These are phyloP conservation scores for Sebastes alutus DNA, from an alignment of 2,797 vertebrate genomes.

Conservation along the genomic window DNA sequence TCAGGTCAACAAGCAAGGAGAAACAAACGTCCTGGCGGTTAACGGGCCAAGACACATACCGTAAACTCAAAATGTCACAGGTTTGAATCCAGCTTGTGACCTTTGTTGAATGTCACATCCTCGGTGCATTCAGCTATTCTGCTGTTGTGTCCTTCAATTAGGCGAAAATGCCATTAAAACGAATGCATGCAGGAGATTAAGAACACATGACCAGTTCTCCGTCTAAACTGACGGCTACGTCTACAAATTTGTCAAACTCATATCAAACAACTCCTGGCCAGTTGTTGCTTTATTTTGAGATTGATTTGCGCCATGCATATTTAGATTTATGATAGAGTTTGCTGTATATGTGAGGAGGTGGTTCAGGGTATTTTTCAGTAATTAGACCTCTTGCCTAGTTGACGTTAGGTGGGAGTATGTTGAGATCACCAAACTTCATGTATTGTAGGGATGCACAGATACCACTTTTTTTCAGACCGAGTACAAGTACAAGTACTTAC, in stretches of 20 bases:
- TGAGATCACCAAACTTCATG: too few relatives aligned
- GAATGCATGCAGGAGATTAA: neutral
- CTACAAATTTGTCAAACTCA: neutral
- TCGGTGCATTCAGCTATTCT: constrained; percentile 4
- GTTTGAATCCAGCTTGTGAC: constrained; percentile 63
- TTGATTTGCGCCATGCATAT: too few relatives aligned
- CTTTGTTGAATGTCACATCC: constrained; percentile 66
- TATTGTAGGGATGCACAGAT: too few relatives aligned
- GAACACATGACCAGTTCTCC: neutral
- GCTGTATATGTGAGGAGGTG: fast-evolving
- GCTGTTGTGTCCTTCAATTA: constrained; percentile 2
- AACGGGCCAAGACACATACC: constrained; percentile 10
- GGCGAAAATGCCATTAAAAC: constrained; percentile 20
- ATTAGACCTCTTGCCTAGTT: too few relatives aligned
- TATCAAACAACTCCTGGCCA: too few relatives aligned
- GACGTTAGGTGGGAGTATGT: neutral
- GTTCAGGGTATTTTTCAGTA: too few relatives aligned
- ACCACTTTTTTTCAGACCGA: too few relatives aligned
- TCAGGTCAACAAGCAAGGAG: constrained; percentile 14
- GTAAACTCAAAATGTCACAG: constrained; percentile 60
- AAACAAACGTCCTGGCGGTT: constrained; percentile 3
- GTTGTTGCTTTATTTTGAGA: too few relatives aligned
- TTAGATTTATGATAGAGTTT: too few relatives aligned
- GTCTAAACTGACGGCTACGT: neutral
- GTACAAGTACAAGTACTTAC: too few relatives aligned